These are phyloP conservation scores for Mesodorylaimus sp. DNA, from an alignment of 2,888 invertebrate genomes.

Conservation along the genomic window DNA sequence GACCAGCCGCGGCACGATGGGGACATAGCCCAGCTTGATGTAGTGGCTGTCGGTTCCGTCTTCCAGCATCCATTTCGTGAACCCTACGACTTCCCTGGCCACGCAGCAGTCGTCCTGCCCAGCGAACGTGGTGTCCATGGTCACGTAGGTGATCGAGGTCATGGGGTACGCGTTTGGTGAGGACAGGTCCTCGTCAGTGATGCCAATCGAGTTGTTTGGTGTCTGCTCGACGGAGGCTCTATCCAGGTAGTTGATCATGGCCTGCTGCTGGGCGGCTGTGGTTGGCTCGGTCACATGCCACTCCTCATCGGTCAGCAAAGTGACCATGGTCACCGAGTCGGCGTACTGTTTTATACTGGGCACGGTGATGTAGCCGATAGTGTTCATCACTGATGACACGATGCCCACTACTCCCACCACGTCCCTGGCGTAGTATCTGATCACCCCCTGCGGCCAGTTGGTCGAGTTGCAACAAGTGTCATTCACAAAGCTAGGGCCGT, in stretches of 20 bases:
- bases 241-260: not conserved
- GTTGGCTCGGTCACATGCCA: not conserved
- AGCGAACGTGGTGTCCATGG: not conserved
- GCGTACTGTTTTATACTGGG: too few species aligned
- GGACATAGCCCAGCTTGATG: not conserved
- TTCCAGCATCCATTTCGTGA: not conserved
- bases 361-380: not conserved
- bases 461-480: not conserved
- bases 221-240: too few species aligned
- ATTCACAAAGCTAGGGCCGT: not conserved
- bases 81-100: not conserved
- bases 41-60: not conserved
- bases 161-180: not conserved
- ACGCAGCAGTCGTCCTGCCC: not conserved
- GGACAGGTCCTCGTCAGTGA: not conserved
- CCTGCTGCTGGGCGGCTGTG: not conserved
- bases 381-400: not conserved
- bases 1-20: not conserved
- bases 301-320: not conserved
- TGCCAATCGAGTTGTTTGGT: not conserved
- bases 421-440: not conserved
- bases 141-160: not conserved
- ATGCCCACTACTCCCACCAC: not conserved
- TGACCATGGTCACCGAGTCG: not conserved
- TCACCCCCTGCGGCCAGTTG: not conserved